Percentiles rank a stretch among this genome's conserved stretches.
phyloP scores from a whole-genome alignment of 2,888 invertebrate genomes.

The Aleiodes alternator region DNA sequence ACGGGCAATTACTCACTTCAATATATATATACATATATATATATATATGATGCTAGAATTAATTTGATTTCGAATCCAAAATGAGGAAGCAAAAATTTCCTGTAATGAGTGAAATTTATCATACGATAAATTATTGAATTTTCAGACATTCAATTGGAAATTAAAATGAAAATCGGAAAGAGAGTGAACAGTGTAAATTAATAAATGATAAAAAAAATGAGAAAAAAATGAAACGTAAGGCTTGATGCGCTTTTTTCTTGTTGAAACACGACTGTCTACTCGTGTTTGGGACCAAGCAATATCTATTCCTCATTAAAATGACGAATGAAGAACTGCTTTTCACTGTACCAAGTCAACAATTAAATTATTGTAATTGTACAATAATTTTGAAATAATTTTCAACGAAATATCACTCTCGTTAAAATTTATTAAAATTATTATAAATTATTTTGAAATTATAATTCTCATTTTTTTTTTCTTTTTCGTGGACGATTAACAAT shows the following conservation, averaged over 20 bases:
- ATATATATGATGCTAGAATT: no score
- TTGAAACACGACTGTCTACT: constrained; percentile 59
- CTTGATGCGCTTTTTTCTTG: constrained; percentile 55
- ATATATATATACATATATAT: no score
- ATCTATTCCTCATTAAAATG: constrained; percentile 58
- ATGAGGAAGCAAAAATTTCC: background rate
- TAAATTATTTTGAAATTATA: no score
- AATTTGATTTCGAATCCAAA: background rate
- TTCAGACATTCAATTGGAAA: constrained; percentile 16
- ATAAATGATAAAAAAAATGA: constrained; percentile 34
- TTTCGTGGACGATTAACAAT: background rate
- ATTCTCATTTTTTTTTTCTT: background rate
- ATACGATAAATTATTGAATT: background rate
- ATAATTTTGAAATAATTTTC: background rate
- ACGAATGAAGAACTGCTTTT: constrained; percentile 32
- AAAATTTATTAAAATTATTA: constrained; percentile 15
- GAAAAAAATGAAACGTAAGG: constrained; percentile 49
- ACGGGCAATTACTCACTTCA: background rate
- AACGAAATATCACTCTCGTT: background rate
- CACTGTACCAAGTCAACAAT: constrained; percentile 32
- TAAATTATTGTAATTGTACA: constrained; percentile 12
- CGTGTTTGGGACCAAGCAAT: constrained; percentile 74
- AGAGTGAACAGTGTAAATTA: constrained; percentile 39
- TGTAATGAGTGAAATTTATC: constrained; percentile 3
- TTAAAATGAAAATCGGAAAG: constrained; percentile 32